Conservation (phyloP, 2,888 invertebrate genomes). For the Parnassius mnemosyne region DNA sequence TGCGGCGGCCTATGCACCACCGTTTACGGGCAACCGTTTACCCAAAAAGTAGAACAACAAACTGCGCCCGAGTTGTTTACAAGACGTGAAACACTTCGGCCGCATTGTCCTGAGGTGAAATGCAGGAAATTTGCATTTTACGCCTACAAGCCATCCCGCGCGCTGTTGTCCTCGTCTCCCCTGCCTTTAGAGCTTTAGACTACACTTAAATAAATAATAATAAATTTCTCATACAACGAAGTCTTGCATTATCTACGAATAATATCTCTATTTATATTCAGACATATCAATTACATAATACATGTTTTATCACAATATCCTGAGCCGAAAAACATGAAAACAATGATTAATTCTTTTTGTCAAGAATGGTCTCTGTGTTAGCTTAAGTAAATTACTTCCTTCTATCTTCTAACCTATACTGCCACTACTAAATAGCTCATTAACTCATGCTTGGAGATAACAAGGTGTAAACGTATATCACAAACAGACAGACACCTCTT, state of each 20-base stretch:
- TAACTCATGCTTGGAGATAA: constrained; percentile 47
- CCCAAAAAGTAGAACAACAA: constrained; percentile 78
- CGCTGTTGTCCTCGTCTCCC: constrained; percentile 35
- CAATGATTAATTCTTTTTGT: constrained; percentile 36
- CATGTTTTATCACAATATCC: constrained; percentile 27
- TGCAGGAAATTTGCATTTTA: constrained; percentile 70
- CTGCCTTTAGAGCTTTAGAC: constrained; percentile 19
- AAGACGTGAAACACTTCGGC: constrained; percentile 69
- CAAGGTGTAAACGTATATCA: constrained; percentile 48
- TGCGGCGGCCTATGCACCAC: constrained; percentile 69
- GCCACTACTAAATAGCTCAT: constrained; percentile 43
- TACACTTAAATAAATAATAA: constrained; percentile 44
- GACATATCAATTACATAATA: constrained; percentile 26
- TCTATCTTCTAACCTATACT: constrained; percentile 31
- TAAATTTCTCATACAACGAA: constrained; percentile 55
- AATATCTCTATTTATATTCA: constrained; percentile 6
- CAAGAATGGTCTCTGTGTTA: constrained; percentile 37
- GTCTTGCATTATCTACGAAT: constrained; percentile 31
- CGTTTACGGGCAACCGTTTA: constrained; percentile 72
- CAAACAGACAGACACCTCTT: constrained; percentile 51
- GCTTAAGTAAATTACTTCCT: constrained; percentile 42
- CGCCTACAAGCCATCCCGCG: constrained; percentile 52
- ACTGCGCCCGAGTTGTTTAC: constrained; percentile 72
- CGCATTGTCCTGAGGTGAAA: constrained; percentile 75
- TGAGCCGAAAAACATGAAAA: constrained; percentile 33